phyloP scores from a whole-genome alignment of 2,888 invertebrate species.

The Coelogynopora nodosa region DNA sequence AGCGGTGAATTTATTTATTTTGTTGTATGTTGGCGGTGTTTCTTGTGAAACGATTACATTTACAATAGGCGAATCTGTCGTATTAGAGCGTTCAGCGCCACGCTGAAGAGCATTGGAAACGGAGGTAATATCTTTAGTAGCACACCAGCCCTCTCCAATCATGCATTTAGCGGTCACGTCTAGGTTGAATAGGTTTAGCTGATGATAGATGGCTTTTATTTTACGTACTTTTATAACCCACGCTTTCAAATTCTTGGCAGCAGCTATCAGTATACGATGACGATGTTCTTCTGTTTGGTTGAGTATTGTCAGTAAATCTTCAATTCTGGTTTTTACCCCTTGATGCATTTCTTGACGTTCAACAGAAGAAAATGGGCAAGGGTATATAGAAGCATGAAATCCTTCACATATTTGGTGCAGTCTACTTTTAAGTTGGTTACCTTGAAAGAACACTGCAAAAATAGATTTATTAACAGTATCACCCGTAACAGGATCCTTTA shows the following conservation, averaged over 20 bases:
- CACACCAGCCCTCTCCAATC: slow-evolving; percentile 98
- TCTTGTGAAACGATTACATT: slow-evolving; percentile 86
- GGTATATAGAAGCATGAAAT: slow-evolving; percentile 93
- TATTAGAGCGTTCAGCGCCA: slow-evolving; percentile 74
- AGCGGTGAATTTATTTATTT: slow-evolving; percentile 90
- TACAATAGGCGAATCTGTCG: slow-evolving; percentile 87
- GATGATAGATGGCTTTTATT: slow-evolving; percentile 98
- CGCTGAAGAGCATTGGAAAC: slow-evolving; percentile 88
- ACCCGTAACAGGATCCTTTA: slow-evolving; percentile 74
- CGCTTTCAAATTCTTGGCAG: slow-evolving; percentile 94
- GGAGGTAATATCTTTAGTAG: slow-evolving; percentile 81
- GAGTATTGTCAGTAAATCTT: slow-evolving; percentile 73
- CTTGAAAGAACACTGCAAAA: slow-evolving; percentile 78
- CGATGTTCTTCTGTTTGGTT: slow-evolving; percentile 76
- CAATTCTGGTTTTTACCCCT: slow-evolving; percentile 96
- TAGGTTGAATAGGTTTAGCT: slow-evolving; percentile 93
- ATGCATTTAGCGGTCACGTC: slow-evolving; percentile 99
- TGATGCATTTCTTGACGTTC: slow-evolving; percentile 95
- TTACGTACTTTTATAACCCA: slow-evolving; percentile 87
- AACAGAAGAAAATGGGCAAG: slow-evolving; percentile 94
- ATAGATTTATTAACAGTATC: slow-evolving; percentile 79
- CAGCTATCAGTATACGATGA: slow-evolving; percentile 90
- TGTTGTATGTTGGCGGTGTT: slow-evolving; percentile 90
- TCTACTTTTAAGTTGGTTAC: slow-evolving; percentile 91
- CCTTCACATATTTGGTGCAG: slow-evolving; percentile 98